Conservation (phyloP, 2,888 invertebrate species). For the Leucoptera coffeella region DNA sequence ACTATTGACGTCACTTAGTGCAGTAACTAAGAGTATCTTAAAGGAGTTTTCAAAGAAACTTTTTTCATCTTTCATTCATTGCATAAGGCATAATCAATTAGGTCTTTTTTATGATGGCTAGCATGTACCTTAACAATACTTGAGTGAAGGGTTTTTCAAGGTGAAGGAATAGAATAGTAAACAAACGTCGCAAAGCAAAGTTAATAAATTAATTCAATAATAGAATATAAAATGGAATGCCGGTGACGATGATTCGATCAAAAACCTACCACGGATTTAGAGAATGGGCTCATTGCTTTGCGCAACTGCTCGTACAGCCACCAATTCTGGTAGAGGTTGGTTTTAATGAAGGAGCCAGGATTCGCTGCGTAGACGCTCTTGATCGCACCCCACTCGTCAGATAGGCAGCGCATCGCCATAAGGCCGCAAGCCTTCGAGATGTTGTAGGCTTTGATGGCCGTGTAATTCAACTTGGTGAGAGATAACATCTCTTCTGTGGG, state of each 20-base stretch:
- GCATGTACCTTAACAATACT: no score
- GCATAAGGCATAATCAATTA: no score
- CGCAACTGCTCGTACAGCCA: constrained; percentile 77
- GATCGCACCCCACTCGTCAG: constrained; percentile 61
- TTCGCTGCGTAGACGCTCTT: constrained; percentile 76
- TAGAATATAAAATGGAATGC: neutral
- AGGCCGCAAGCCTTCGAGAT: constrained; percentile 83
- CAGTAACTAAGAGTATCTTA: neutral
- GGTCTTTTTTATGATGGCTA: no score
- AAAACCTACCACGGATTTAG: constrained; percentile 78
- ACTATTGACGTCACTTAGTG: neutral
- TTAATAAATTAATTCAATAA: neutral
- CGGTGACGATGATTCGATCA: neutral
- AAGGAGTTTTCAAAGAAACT: neutral
- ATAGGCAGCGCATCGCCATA: constrained; percentile 55
- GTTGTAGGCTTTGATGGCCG: constrained; percentile 82
- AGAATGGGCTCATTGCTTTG: constrained; percentile 76
- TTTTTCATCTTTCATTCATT: neutral
- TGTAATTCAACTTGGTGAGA: constrained; percentile 63
- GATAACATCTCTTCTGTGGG: constrained; percentile 58
- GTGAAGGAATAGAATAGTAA: neutral
- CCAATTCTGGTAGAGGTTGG: constrained; percentile 72
- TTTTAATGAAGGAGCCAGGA: constrained; percentile 86
- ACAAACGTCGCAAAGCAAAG: neutral
- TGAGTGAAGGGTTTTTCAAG: no score